Conservation (phyloP, 2,113 vertebrate species). For the Rhombomys opimus region DNA sequence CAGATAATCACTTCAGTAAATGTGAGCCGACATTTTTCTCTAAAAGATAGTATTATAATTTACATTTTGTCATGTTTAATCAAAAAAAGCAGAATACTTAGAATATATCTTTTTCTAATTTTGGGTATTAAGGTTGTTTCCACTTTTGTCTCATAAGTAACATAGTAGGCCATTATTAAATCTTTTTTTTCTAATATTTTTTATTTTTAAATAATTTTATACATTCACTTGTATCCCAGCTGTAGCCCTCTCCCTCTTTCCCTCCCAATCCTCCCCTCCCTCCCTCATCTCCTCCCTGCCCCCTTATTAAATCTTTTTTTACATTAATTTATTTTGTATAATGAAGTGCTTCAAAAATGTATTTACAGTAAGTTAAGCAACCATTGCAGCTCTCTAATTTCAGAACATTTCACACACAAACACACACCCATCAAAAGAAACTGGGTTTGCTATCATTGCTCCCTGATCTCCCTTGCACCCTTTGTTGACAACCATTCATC, state of each 20-base stretch:
- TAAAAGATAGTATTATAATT: not conserved
- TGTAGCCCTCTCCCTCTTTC: too few relatives aligned
- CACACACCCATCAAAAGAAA: not conserved
- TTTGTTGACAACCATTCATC: not conserved
- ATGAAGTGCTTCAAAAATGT: not conserved
- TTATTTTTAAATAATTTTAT: too few relatives aligned
- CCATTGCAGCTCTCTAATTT: not conserved
- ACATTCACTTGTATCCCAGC: too few relatives aligned
- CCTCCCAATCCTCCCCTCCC: too few relatives aligned
- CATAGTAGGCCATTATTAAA: not conserved
- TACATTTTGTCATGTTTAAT: not conserved
- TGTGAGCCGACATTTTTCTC: not conserved
- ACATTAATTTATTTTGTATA: not conserved
- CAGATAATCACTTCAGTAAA: not conserved
- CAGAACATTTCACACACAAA: not conserved
- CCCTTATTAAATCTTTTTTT: not conserved
- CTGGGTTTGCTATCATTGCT: not conserved
- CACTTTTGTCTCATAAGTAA: constrained; percentile 33
- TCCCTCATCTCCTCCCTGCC: not conserved
- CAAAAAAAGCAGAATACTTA: constrained; percentile 13
- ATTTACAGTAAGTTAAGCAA: not conserved
- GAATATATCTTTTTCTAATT: constrained; percentile 48
- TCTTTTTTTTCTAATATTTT: not conserved
- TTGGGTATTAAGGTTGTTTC: constrained; percentile 34
- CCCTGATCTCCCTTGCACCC: too few relatives aligned